Conservation (phyloP, 2,113 vertebrate species). For the Hemiscyllium ocellatum region DNA sequence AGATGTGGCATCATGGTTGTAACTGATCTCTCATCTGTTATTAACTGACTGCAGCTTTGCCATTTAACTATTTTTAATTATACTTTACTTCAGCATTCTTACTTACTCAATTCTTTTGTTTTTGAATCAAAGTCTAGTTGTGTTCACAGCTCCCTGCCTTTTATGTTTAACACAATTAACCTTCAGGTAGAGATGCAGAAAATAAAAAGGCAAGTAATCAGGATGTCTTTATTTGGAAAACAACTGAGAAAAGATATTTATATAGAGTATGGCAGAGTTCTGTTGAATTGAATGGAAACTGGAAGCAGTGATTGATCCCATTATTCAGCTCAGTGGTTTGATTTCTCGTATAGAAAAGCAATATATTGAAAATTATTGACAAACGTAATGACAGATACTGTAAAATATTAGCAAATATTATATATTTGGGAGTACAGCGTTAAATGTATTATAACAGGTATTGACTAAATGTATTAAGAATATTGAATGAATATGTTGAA, state of each 20-base stretch:
- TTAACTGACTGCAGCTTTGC: neutral
- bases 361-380: slow-evolving; percentile 30
- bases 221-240: neutral
- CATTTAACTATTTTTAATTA: neutral
- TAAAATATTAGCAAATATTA: slow-evolving; percentile 38
- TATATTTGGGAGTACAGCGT: slow-evolving; percentile 13
- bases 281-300: slow-evolving; percentile 14
- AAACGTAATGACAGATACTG: slow-evolving; percentile 22
- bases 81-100: neutral
- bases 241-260: slow-evolving; percentile 10
- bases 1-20: slow-evolving; percentile 8
- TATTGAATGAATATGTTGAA: slow-evolving; percentile 35
- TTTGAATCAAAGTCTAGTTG: neutral
- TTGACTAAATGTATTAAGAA: slow-evolving; percentile 31
- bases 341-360: slow-evolving; percentile 28
- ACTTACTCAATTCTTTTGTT: neutral
- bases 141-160: neutral
- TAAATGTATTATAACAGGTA: slow-evolving; percentile 35
- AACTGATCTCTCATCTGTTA: slow-evolving; percentile 19
- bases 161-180: neutral
- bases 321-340: slow-evolving; percentile 27
- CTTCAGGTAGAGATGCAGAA: neutral
- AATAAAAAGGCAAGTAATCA: neutral
- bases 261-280: neutral
- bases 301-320: slow-evolving; percentile 31